phyloP scores from a whole-genome alignment of 2,888 invertebrate species.

The Campoletis raptor region DNA sequence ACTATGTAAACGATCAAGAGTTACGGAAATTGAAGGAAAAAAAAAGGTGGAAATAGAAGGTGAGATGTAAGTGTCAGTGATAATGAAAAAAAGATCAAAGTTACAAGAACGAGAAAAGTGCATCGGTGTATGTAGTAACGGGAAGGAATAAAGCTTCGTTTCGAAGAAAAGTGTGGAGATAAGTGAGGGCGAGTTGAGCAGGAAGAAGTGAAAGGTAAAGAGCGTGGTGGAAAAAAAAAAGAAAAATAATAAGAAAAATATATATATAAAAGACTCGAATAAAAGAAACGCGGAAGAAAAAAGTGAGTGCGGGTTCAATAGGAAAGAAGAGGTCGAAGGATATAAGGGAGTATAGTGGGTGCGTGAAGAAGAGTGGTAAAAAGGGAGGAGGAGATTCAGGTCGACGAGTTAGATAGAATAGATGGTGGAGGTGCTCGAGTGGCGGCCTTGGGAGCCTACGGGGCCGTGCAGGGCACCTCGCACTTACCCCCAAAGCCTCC shows the following conservation, averaged over 20 bases:
- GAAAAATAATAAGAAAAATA: slow-evolving; percentile 35
- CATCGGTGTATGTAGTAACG: slow-evolving; percentile 45
- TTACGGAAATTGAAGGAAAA: background rate
- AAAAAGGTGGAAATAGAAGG: background rate
- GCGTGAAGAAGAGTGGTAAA: slow-evolving; percentile 40
- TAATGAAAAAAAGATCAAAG: slow-evolving; percentile 42
- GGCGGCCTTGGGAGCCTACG: slow-evolving; percentile 83
- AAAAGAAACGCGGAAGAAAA: slow-evolving; percentile 22
- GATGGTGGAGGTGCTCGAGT: slow-evolving; percentile 82
- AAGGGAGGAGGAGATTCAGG: slow-evolving; percentile 54
- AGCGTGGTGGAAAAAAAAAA: slow-evolving; percentile 24
- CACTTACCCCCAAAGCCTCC: slow-evolving; percentile 78
- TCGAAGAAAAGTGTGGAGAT: slow-evolving; percentile 17
- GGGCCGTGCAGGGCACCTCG: slow-evolving; percentile 83
- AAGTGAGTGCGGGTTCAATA: slow-evolving; percentile 39
- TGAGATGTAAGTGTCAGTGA: slow-evolving; percentile 27
- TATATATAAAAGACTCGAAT: slow-evolving; percentile 9
- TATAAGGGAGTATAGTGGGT: slow-evolving; percentile 39
- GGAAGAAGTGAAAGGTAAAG: slow-evolving; percentile 25
- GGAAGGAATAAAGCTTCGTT: slow-evolving; percentile 26
- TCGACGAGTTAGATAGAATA: slow-evolving; percentile 77
- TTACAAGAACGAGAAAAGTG: slow-evolving; percentile 53
- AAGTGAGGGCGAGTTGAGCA: slow-evolving; percentile 40
- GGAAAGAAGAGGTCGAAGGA: slow-evolving; percentile 23
- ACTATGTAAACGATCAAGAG: background rate